Evolutionary conservation across 2,888 invertebrate species (phyloP).

Genomic region (Trissonchulus latispiculum): DNA sequence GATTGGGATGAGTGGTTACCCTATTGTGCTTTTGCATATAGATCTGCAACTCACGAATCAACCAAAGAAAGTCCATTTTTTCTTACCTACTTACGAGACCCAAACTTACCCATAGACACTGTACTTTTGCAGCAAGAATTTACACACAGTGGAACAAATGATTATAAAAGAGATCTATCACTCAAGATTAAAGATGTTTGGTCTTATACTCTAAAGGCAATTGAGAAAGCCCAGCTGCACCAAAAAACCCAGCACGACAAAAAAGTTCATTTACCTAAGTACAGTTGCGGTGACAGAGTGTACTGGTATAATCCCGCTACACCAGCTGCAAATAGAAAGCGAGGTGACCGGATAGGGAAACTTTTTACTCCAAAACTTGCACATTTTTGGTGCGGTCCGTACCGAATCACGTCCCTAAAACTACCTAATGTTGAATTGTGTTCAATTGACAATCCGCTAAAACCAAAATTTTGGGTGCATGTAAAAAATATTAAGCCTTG

Average conservation of each 20-base stretch:
- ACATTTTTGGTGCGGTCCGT: neutral
- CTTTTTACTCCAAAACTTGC: neutral
- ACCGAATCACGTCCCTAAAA: neutral
- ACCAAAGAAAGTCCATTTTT: neutral
- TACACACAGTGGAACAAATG: neutral
- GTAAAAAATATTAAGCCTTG: neutral
- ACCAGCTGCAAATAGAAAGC: neutral
- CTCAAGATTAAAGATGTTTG: neutral
- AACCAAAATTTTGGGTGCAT: neutral
- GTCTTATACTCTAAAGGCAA: neutral
- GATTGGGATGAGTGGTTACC: slow-evolving; percentile 34
- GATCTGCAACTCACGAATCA: slow-evolving; percentile 14
- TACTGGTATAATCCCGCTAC: neutral
- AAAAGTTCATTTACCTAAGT: neutral
- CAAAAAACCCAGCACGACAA: neutral
- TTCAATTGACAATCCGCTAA: neutral
- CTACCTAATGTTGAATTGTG: neutral
- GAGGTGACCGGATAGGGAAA: neutral
- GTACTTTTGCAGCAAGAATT: neutral
- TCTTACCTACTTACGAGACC: neutral
- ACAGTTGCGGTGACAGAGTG: neutral
- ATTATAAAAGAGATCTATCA: neutral
- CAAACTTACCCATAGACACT: neutral
- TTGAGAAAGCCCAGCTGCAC: neutral
- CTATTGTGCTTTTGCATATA: slow-evolving; percentile 31